Evolutionary conservation across 2,888 invertebrate genomes (phyloP), one percentile per base, ranked within the genome.

Genomic region (Endotricha flammealis): DNA sequence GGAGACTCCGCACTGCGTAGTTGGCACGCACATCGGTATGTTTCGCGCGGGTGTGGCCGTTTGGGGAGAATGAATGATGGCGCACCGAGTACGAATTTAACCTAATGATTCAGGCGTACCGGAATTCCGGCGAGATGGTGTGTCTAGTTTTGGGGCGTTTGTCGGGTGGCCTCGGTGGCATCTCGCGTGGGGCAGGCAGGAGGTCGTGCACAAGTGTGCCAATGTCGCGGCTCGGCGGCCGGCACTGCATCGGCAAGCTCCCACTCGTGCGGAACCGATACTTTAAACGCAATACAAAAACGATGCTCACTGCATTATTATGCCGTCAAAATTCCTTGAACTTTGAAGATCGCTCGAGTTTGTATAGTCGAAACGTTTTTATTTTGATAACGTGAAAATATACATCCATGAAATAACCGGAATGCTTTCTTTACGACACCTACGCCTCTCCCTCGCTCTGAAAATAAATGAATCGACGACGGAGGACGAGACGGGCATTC

Each of bases 151-250:
- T 79, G 78, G 79, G 78, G 73, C 80, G 72, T 78, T 75, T 72
- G 74, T 64, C 63, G 56, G 22, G 67, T 68, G 83, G 68, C 83
- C 83, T 83, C 83, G 81, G 63, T 68, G 71, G 64, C 36, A 62
- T 61, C 58, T 60, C 64, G 55, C 20, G 28, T 20, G 22, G 13
- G 13, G 29, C 29, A n/a, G 9, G 10, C 9, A 25, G 62, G 69
- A 76, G 85, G 83, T 80, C 83, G 78, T 65, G 67, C 71, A 66
- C 75, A 85, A 83, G 70, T 82, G 79, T 85, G 85, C 85, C 86
- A 85, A 85, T 85, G 85, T 86, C 85, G 69, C 67, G 59, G 38
- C 36, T 52, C 57, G 59, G 58, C 61, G 50, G 53, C 48, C 54
- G 57, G 50, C 68, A 71, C 63, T 51, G 57, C 57, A 53, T 50